Conservation (phyloP, 2,113 vertebrate species). For the Meriones unguiculatus region DNA sequence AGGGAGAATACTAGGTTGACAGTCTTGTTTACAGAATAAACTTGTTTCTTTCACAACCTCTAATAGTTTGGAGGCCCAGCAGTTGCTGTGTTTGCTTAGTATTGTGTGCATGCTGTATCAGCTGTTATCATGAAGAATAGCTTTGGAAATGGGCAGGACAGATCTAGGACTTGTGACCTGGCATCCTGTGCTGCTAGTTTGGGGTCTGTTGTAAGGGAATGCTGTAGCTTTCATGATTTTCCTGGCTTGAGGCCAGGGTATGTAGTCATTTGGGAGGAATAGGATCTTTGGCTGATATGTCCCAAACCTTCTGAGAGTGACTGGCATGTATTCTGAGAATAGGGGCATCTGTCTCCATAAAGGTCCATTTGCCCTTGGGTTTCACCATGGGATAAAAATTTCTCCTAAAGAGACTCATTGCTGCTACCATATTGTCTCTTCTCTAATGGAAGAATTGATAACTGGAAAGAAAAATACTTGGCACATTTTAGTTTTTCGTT, state of each 20-base stretch:
- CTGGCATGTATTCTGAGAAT: neutral
- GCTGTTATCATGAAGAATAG: neutral
- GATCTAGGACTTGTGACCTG: neutral
- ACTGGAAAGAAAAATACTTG: neutral
- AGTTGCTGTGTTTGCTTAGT: neutral
- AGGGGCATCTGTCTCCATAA: neutral
- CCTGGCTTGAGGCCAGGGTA: neutral
- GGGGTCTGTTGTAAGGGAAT: neutral
- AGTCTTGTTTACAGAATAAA: neutral
- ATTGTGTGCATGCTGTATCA: neutral
- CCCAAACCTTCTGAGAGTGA: neutral
- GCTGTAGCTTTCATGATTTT: neutral
- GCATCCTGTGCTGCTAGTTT: neutral
- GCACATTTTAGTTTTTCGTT: neutral
- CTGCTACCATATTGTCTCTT: neutral
- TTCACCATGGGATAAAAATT: neutral
- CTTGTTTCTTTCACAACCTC: neutral
- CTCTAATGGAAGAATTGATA: neutral
- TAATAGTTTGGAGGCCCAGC: neutral
- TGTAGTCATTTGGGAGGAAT: neutral
- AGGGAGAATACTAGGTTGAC: neutral
- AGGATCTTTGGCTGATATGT: neutral
- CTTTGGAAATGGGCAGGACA: neutral
- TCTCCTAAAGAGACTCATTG: neutral
- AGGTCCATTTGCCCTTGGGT: neutral